Base-by-base conservation (phyloP, 2,888 invertebrate genomes). In the Cantharis flavilabris region DNA sequence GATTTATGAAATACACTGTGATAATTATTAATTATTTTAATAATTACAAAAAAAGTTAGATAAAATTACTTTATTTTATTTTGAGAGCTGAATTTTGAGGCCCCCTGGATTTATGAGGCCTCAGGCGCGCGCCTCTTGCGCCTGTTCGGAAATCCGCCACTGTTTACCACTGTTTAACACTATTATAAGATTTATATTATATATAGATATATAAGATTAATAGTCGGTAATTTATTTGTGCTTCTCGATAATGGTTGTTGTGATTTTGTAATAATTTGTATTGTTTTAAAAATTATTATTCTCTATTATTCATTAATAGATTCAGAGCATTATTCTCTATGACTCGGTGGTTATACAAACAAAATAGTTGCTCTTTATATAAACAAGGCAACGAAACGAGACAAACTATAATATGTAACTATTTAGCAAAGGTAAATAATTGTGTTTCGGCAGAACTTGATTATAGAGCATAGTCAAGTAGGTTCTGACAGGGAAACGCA, bases 381-480 rank as follows among this genome's bases (percentile, higher is more conserved):
- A 77, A 77, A 77, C 77, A 70, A 77, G 77, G 77, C 69, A 73
- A 62, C 65, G 69, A 76, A 71, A 71, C 71, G 70, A 75, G 73
- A 72, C 77, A 76, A 78, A 79, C 80, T 71, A 73, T 20, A 20
- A 20, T 73, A 73, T 76, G 76, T 77, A 23, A 79, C 76, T 76
- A 79, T 82, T 82, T 82, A 82, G 82, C 79, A 78, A 81, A 83
- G 81, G 81, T 82, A 82, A 82, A 82, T 82, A 83, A 83, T 83
- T 80, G 82, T 82, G 78, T 83, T 82, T 81, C 82, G 82, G 82
- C 76, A 76, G 76, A 78, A 75, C 74, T 80, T 83, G 82, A 82
- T 83, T 83, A 83, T 81, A 83, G 82, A 80, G 76, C 73, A 75
- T 73, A 72, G 76, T 74, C 81, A 80, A 81, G 81, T 80, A 80